These are phyloP conservation scores for Oryzias javanicus DNA, from an alignment of 2,113 vertebrate genomes.

Conservation along the genomic window DNA sequence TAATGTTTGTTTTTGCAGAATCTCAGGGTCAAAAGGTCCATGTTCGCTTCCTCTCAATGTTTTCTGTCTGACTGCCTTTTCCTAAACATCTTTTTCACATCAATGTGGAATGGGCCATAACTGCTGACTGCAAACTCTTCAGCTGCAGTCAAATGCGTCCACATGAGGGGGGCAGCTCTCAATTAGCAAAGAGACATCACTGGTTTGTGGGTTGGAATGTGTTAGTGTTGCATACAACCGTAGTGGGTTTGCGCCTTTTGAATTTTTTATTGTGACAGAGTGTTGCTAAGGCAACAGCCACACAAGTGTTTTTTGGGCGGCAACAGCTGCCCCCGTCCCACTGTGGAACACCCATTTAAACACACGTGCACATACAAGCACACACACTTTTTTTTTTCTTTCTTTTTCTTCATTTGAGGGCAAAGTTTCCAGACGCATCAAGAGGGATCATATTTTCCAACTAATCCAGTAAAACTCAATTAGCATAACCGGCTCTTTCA, in stretches of 20 bases:
- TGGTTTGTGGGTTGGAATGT: slow-evolving; percentile 3
- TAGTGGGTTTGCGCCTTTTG: slow-evolving; percentile 28
- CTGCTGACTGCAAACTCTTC: slow-evolving; percentile 20
- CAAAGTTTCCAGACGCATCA: slow-evolving; percentile 56
- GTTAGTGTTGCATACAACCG: slow-evolving; percentile 3
- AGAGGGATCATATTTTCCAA: slow-evolving; percentile 63
- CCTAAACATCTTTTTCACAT: slow-evolving; percentile 13
- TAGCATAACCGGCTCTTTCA: slow-evolving; percentile 52
- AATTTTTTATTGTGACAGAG: slow-evolving; percentile 28
- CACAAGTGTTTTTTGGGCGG: slow-evolving; percentile 40
- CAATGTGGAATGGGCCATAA: slow-evolving; percentile 39
- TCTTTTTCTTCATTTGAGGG: slow-evolving; percentile 41
- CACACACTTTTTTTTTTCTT: slow-evolving; percentile 21
- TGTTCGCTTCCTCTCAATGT: slow-evolving; percentile 35
- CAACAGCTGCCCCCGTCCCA: slow-evolving; percentile 53
- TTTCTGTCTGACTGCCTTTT: slow-evolving; percentile 34
- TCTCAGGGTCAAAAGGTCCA: slow-evolving; percentile 50
- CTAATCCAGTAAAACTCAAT: slow-evolving; percentile 62
- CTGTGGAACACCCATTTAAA: slow-evolving; percentile 42
- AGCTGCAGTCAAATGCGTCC: slow-evolving; percentile 33
- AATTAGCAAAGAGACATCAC: background rate
- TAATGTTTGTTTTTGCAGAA: slow-evolving; percentile 48
- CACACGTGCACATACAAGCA: slow-evolving; percentile 6
- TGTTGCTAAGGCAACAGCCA: slow-evolving; percentile 27
- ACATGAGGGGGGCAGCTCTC: slow-evolving; percentile 13